phyloP scores from a whole-genome alignment of 2,113 vertebrate genomes.

The Dicrurus megarhynchus region DNA sequence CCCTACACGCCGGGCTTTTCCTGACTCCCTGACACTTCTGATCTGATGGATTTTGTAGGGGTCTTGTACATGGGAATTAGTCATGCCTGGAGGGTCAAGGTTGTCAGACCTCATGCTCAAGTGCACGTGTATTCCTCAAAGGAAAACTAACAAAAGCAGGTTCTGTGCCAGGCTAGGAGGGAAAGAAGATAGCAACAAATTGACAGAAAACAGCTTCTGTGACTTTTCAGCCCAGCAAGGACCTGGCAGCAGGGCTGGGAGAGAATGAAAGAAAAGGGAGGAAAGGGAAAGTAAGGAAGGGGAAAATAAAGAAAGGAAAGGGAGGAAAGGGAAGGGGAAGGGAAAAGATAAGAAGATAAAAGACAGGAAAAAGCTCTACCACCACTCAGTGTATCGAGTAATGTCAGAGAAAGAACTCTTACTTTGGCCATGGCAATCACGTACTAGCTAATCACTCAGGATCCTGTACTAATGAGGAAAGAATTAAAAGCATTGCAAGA shows the following conservation, averaged over 20 bases:
- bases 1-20: not conserved
- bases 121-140: slow-evolving; percentile 56
- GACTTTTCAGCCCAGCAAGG: slow-evolving; percentile 1
- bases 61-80: slow-evolving; percentile 61
- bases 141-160: slow-evolving; percentile 55
- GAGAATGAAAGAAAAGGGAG: not conserved
- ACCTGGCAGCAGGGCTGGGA: not conserved
- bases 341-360: too few species aligned
- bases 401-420: not conserved
- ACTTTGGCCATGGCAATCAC: not conserved
- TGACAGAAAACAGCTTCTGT: slow-evolving; percentile 56
- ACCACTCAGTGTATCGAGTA: not conserved
- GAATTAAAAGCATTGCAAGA: slow-evolving; percentile 11
- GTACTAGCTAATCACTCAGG: not conserved
- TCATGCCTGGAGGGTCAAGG: slow-evolving; percentile 59
- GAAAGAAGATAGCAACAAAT: slow-evolving; percentile 40
- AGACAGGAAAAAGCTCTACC: not conserved
- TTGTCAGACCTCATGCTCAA: slow-evolving; percentile 64
- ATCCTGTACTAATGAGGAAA: not conserved
- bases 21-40: slow-evolving; percentile 35
- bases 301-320: not conserved
- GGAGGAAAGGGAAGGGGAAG: too few species aligned
- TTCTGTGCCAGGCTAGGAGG: not conserved
- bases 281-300: too few species aligned
- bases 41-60: slow-evolving; percentile 54